Evolutionary conservation across 2,888 invertebrate species (phyloP).

Genomic region (Poecilobothrus nobilitatus): DNA sequence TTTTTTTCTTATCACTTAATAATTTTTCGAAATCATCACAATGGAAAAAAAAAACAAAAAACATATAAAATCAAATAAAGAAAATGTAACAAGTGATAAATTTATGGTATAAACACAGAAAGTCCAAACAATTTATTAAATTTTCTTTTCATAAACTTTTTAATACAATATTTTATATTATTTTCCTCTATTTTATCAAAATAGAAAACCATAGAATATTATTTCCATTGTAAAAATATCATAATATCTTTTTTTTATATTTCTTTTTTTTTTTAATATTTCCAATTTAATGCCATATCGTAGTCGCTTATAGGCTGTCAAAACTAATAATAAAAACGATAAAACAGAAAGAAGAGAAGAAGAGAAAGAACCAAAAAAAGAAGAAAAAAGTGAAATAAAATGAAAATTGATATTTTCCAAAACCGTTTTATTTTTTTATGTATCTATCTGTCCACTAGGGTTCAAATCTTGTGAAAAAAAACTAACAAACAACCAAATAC

Average conservation of each 20-base stretch:
- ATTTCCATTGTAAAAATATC: not conserved
- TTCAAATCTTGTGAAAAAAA: too few relatives aligned
- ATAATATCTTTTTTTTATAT: not conserved
- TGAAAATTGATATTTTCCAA: too few relatives aligned
- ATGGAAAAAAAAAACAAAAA: too few relatives aligned
- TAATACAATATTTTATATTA: not conserved
- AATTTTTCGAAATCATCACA: too few relatives aligned
- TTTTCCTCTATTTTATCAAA: not conserved
- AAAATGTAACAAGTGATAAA: too few relatives aligned
- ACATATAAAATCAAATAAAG: too few relatives aligned
- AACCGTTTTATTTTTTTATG: too few relatives aligned
- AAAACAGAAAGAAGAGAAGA: not conserved
- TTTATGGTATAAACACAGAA: too few relatives aligned
- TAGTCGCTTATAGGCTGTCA: not conserved
- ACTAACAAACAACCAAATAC: too few relatives aligned
- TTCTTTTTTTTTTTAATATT: not conserved
- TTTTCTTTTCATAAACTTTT: not conserved
- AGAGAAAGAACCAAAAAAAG: not conserved
- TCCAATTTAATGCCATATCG: conserved; percentile 1
- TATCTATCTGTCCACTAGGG: too few relatives aligned
- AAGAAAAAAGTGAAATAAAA: not conserved
- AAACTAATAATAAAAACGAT: not conserved
- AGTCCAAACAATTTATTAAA: too few relatives aligned
- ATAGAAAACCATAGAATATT: not conserved
- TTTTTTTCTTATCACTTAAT: too few relatives aligned